Evolutionary conservation across 1,140 invertebrate species (phyloP).

Genomic region (Vanessa atalanta): DNA sequence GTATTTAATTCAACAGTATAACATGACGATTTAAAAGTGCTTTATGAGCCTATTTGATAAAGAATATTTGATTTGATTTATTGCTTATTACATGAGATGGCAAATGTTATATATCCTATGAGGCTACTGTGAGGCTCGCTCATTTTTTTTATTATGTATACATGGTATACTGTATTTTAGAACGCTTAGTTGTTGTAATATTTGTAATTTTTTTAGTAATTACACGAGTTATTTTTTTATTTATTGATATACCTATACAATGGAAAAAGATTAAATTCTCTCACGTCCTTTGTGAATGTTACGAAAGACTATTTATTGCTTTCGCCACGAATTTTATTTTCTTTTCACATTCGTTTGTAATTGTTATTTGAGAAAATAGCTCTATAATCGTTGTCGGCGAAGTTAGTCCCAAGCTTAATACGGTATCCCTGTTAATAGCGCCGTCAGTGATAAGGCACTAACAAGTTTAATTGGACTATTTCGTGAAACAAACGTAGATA

Average conservation of each 20-base stretch:
- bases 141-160: too few relatives aligned
- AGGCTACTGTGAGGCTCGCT: too few relatives aligned
- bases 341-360: constrained; percentile 21
- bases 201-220: too few relatives aligned
- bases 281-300: constrained; percentile 5
- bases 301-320: constrained; percentile 17
- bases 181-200: too few relatives aligned
- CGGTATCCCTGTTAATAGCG: constrained; percentile 26
- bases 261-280: constrained; percentile 14
- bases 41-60: too few relatives aligned
- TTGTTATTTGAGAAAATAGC: constrained; percentile 29
- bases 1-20: too few relatives aligned
- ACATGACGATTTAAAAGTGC: too few relatives aligned
- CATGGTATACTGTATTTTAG: too few relatives aligned
- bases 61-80: too few relatives aligned
- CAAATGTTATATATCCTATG: too few relatives aligned
- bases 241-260: neutral
- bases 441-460: constrained; percentile 25
- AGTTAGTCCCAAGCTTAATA: constrained; percentile 23
- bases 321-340: constrained; percentile 12
- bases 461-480: constrained; percentile 32
- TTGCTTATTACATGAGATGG: too few relatives aligned
- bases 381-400: constrained; percentile 23
- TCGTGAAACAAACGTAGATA: neutral
- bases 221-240: neutral